Conservation (phyloP, 2,113 vertebrate species). For the Passer domesticus region DNA sequence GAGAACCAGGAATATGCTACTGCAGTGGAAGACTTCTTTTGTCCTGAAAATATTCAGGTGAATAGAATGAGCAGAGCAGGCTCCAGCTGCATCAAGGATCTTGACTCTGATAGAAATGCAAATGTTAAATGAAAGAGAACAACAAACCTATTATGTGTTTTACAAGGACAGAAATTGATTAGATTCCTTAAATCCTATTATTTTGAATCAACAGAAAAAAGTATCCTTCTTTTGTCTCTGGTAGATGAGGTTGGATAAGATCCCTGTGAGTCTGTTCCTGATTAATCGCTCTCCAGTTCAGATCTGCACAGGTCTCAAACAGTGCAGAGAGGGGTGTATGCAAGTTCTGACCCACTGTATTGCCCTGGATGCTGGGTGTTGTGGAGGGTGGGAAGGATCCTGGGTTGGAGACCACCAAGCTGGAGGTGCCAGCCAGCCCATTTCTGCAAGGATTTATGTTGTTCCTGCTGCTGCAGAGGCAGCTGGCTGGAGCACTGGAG, state of each 20-base stretch:
- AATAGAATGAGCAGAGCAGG: neutral
- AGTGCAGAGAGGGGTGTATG: neutral
- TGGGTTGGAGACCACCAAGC: neutral
- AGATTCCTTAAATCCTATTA: neutral
- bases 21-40: neutral
- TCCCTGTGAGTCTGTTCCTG: neutral
- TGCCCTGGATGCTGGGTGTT: accelerated
- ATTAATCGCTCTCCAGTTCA: neutral
- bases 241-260: neutral
- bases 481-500: neutral
- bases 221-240: neutral
- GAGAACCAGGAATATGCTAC: neutral
- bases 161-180: neutral
- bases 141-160: neutral
- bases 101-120: neutral
- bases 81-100: neutral
- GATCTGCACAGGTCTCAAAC: neutral
- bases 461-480: neutral
- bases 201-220: neutral
- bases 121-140: neutral
- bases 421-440: neutral
- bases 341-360: neutral
- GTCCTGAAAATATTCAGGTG: neutral
- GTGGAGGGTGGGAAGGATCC: accelerated
- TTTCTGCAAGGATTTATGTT: neutral